Conservation (phyloP, 2,888 invertebrate species). For the Stenichneumon culpator region DNA sequence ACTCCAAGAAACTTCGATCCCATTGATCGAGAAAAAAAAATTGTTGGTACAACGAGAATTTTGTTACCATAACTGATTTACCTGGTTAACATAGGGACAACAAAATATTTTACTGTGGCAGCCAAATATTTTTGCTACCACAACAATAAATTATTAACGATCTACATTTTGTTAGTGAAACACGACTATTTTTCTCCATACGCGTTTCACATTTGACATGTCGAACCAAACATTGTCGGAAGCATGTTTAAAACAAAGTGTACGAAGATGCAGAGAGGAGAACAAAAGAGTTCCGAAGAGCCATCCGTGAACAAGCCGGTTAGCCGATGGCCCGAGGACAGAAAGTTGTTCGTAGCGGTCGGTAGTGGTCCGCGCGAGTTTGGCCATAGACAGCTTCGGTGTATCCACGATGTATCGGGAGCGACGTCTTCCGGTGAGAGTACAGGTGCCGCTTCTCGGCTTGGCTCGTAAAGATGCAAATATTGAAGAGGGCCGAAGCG, state of each 20-base stretch:
- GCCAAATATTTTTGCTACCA: too few relatives aligned
- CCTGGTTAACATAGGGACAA: too few relatives aligned
- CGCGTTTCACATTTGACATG: neutral
- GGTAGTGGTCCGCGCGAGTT: constrained; percentile 8
- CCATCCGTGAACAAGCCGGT: constrained; percentile 26
- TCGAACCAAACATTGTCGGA: neutral
- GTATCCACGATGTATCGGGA: constrained; percentile 40
- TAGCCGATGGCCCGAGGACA: constrained; percentile 52
- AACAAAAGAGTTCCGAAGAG: neutral
- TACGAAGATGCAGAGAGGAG: neutral
- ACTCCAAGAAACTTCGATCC: neutral
- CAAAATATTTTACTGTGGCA: too few relatives aligned
- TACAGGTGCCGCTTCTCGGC: constrained; percentile 66
- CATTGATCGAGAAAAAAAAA: neutral
- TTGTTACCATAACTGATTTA: too few relatives aligned
- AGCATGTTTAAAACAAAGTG: neutral
- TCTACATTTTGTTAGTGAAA: too few relatives aligned
- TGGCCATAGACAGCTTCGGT: constrained; percentile 46
- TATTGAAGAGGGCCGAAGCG: constrained; percentile 69
- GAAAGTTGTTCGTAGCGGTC: constrained; percentile 38
- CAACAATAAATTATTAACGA: too few relatives aligned
- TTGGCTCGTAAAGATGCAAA: constrained; percentile 83
- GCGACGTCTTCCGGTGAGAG: constrained; percentile 43
- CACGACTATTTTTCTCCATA: too few relatives aligned
- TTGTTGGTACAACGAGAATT: too few relatives aligned